Conservation (phyloP, 1,140 invertebrate species). For the Heliconius nattereri region DNA sequence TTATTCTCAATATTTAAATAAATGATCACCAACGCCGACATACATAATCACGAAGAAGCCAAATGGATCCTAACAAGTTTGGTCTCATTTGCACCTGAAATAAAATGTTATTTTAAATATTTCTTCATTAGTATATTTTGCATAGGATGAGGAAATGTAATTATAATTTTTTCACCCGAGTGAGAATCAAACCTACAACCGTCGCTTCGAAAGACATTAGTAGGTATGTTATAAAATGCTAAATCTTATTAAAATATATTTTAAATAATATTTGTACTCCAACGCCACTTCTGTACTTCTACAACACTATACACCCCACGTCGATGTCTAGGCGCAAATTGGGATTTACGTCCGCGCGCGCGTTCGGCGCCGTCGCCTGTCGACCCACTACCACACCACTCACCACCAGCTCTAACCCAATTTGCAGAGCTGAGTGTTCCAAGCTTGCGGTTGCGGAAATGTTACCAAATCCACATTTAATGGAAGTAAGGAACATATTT, state of each 20-base stretch:
- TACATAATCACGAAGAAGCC: no score
- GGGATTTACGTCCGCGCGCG: slow-evolving; percentile 41
- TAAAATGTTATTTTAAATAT: not conserved
- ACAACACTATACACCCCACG: not conserved
- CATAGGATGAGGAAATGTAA: no score
- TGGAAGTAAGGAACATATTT: slow-evolving; percentile 26
- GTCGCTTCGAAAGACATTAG: no score
- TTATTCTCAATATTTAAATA: no score
- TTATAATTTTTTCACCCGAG: no score
- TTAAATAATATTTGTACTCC: no score
- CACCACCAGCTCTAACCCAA: slow-evolving; percentile 18
- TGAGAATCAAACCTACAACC: no score
- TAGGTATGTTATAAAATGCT: no score
- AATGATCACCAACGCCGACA: no score
- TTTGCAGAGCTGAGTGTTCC: slow-evolving; percentile 36
- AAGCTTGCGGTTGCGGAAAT: slow-evolving; percentile 27
- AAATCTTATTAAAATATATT: no score
- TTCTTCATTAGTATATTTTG: not conserved
- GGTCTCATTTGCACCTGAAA: not conserved
- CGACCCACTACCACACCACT: slow-evolving; percentile 20
- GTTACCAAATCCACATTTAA: slow-evolving; percentile 25
- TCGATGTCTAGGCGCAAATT: slow-evolving; percentile 43
- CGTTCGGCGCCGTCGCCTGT: slow-evolving; percentile 38
- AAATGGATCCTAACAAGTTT: not conserved
- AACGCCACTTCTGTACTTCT: not conserved